These are phyloP conservation scores for Rutilus rutilus DNA, from an alignment of 2,113 vertebrate species.

Conservation along the genomic window DNA sequence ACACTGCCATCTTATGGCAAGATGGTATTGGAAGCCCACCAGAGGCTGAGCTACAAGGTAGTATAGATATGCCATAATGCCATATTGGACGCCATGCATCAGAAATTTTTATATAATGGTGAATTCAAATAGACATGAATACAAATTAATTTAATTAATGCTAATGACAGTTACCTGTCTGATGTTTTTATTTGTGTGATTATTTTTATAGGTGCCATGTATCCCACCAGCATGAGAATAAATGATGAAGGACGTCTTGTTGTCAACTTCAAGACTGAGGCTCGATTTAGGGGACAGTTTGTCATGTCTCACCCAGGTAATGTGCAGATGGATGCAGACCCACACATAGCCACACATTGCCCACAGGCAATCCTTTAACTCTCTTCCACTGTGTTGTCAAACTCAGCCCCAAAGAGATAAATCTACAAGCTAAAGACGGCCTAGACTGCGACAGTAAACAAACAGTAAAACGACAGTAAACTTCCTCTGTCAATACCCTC, in stretches of 20 bases:
- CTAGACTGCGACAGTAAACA: no score
- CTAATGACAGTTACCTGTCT: neutral
- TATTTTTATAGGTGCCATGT: constrained; percentile 78
- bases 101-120: neutral
- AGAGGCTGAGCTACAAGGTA: constrained; percentile 83
- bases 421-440: neutral
- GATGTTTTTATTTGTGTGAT: constrained; percentile 57
- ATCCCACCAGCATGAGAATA: constrained; percentile 88
- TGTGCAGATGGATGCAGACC: neutral
- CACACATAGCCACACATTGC: neutral
- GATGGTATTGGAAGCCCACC: constrained; percentile 86
- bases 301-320: constrained; percentile 84
- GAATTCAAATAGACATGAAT: neutral
- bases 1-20: constrained; percentile 89
- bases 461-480: neutral
- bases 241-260: constrained; percentile 83
- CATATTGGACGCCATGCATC: neutral
- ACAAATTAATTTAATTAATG: neutral
- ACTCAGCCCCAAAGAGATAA: neutral
- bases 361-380: neutral
- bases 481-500: neutral
- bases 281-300: constrained; percentile 84
- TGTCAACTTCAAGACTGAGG: constrained; percentile 85
- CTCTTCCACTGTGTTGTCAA: neutral
- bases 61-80: neutral